Conservation (phyloP, 53 echinoderm and acorn worm genomes). For the Patiria pectinifera region DNA sequence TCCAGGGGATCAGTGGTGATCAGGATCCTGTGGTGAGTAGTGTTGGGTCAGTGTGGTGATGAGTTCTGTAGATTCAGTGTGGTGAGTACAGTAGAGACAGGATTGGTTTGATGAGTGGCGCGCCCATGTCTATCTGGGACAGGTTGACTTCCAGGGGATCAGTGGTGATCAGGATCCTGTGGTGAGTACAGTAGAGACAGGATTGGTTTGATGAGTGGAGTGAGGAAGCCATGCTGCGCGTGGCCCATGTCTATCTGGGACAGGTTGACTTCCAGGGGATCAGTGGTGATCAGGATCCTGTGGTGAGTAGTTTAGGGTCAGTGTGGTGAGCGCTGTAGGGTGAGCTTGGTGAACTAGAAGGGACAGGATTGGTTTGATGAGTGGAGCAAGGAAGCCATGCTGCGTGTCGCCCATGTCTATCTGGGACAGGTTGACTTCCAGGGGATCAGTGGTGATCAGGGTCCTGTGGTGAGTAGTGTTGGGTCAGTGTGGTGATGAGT, state of each 20-base stretch:
- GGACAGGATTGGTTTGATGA: constrained; percentile 88
- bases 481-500: too few species aligned
- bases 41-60: too few species aligned
- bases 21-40: constrained; percentile 79
- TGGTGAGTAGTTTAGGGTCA: constrained; percentile 59
- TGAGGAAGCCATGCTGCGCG: constrained; percentile 89
- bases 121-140: constrained; percentile 91
- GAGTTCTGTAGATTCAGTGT: too few species aligned
- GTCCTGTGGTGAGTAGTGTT: constrained; percentile 67
- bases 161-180: constrained; percentile 76
- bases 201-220: constrained; percentile 99
- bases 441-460: constrained; percentile 83
- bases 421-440: constrained; percentile 88
- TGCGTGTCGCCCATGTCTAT: constrained; percentile 92
- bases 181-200: constrained; percentile 55
- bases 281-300: constrained; percentile 74
- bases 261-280: constrained; percentile 94
- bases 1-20: constrained; percentile 80
- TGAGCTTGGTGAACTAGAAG: too few species aligned
- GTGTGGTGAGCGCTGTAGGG: too few species aligned
- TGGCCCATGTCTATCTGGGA: constrained; percentile 92
- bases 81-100: too few species aligned
- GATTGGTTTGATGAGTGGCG: constrained; percentile 99
- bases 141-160: constrained; percentile 91
- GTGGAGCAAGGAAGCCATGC: constrained; percentile 88